phyloP scores from a whole-genome alignment of 2,797 vertebrate genomes.

The Bradypodion ventrale region DNA sequence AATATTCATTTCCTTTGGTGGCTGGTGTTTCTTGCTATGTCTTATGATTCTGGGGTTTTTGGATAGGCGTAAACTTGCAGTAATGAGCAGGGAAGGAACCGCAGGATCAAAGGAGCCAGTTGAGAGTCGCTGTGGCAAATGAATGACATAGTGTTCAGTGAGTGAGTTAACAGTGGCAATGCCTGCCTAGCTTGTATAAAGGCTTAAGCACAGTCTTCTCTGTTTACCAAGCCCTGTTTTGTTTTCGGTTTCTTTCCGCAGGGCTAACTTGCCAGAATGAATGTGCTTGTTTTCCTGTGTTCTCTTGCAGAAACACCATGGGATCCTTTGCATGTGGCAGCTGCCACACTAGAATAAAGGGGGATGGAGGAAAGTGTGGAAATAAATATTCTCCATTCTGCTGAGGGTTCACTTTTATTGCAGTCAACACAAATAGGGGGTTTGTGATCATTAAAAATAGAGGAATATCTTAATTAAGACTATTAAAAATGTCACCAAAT shows the following conservation, averaged over 20 bases:
- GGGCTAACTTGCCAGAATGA: conserved; percentile 79
- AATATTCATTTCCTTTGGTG: conserved; percentile 35
- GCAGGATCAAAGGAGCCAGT: conserved; percentile 47
- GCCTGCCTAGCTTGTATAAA: conserved; percentile 30
- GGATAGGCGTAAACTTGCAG: conserved; percentile 29
- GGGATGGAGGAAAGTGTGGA: conserved; percentile 78
- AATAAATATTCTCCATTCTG: conserved; percentile 63
- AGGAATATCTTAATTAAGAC: neutral
- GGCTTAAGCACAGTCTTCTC: conserved; percentile 41
- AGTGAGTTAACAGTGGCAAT: conserved; percentile 52
- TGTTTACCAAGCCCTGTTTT: conserved; percentile 55
- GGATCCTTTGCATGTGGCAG: conserved; percentile 78
- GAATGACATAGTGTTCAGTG: conserved; percentile 41
- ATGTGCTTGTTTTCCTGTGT: conserved; percentile 79
- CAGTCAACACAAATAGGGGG: neutral
- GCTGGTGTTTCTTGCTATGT: neutral
- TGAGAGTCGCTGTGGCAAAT: conserved; percentile 45
- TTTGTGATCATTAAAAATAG: neutral
- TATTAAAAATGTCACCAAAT: neutral
- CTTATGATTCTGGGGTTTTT: conserved; percentile 48
- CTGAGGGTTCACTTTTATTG: neutral
- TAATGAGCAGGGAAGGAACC: conserved; percentile 54
- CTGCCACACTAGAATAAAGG: conserved; percentile 80
- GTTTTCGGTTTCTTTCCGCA: conserved; percentile 55
- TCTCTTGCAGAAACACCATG: conserved; percentile 77